phyloP scores from a whole-genome alignment of 1,140 invertebrate species.

The Anthonomus grandis region DNA sequence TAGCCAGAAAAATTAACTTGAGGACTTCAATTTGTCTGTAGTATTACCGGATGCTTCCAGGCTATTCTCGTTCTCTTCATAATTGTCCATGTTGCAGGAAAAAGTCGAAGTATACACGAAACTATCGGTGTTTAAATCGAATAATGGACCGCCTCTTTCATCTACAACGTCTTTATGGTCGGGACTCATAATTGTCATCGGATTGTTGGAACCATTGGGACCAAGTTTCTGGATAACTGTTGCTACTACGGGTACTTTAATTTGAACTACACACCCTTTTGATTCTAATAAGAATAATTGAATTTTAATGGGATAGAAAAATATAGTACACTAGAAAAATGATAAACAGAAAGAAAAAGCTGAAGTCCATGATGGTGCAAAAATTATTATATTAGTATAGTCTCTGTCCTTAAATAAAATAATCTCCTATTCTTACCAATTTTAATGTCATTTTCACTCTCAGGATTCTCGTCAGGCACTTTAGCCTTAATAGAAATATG shows the following conservation, averaged over 20 bases:
- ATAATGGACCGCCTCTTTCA: conserved; percentile 3
- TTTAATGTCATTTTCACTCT: too few species aligned
- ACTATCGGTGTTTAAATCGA: conserved; percentile 13
- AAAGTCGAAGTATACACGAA: conserved; percentile 24
- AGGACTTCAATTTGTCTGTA: too few species aligned
- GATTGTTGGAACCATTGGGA: conserved; percentile 18
- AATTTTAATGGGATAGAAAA: too few species aligned
- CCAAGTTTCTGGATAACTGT: conserved; percentile 42
- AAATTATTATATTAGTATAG: too few species aligned
- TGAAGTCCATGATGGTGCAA: too few species aligned
- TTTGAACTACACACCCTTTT: conserved; percentile 40
- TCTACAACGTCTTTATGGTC: conserved; percentile 28
- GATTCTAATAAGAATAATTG: not conserved
- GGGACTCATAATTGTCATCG: conserved; percentile 38
- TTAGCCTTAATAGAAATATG: conserved; percentile 41
- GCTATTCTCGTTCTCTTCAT: conserved; percentile 4
- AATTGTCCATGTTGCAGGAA: not conserved
- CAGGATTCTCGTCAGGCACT: conserved; percentile 8
- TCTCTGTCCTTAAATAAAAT: too few species aligned
- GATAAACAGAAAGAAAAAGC: too few species aligned
- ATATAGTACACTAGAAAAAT: too few species aligned
- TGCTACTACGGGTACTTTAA: conserved; percentile 45
- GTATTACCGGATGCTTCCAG: not conserved
- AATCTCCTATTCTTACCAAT: too few species aligned
- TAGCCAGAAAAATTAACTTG: too few species aligned